Evolutionary conservation across 2,888 invertebrate genomes (phyloP).

Genomic region (Vandiemenella viatica): DNA sequence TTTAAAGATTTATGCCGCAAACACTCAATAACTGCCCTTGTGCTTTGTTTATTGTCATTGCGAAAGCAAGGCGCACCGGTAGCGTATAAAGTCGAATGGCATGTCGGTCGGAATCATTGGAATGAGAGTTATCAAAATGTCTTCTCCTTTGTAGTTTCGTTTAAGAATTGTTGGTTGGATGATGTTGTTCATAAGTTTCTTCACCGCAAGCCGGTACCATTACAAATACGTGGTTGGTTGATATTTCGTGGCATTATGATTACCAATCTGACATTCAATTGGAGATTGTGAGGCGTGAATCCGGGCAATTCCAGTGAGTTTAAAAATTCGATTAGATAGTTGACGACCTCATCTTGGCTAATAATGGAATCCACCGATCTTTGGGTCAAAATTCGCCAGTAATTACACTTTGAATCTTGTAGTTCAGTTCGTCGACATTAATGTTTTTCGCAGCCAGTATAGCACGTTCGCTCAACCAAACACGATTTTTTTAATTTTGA

Average conservation of each 20-base stretch:
- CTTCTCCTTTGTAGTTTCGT: slow-evolving; percentile 18
- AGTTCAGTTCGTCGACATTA: slow-evolving; percentile 5
- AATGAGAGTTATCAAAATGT: slow-evolving; percentile 22
- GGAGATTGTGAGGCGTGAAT: slow-evolving; percentile 20
- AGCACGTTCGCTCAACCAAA: too few species aligned
- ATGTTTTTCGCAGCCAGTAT: slow-evolving; percentile 7
- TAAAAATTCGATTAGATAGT: too few species aligned
- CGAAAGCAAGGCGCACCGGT: slow-evolving; percentile 22
- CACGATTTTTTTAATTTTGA: slow-evolving; percentile 5
- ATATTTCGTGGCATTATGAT: slow-evolving; percentile 20
- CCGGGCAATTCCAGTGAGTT: too few species aligned
- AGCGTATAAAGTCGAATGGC: slow-evolving; percentile 20
- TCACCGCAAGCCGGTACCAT: slow-evolving; percentile 17
- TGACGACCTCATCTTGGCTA: too few species aligned
- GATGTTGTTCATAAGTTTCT: slow-evolving; percentile 12
- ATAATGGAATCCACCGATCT: slow-evolving; percentile 14
- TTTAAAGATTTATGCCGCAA: too few species aligned
- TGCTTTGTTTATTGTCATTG: slow-evolving; percentile 25
- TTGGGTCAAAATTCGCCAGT: background rate
- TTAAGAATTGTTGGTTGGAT: slow-evolving; percentile 21
- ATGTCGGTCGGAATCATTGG: slow-evolving; percentile 23
- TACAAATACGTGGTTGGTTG: slow-evolving; percentile 22
- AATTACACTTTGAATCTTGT: slow-evolving; percentile 7
- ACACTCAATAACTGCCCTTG: slow-evolving; percentile 25
- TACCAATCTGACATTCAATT: slow-evolving; percentile 18